A percentile compares a stretch with the other conserved stretches of the same genome.
Evolutionary conservation across 1,140 invertebrate species (phyloP).

Genomic region (Limonius californicus): DNA sequence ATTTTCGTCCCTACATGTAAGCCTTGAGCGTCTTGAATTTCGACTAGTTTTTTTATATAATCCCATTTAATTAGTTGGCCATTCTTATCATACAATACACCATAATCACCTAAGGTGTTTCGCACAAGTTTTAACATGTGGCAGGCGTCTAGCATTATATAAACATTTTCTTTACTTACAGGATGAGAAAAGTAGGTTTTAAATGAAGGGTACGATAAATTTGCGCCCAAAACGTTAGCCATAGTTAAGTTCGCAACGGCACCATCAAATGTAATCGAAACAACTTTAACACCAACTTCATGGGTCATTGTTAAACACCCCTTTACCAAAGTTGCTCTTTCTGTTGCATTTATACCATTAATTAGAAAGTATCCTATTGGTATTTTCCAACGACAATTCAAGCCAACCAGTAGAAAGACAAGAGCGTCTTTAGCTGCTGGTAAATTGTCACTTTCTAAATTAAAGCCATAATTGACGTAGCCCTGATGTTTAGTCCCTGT

Average conservation of each 20-base stretch:
- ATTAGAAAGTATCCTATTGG: slow-evolving; percentile 38
- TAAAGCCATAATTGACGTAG: not conserved
- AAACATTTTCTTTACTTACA: slow-evolving; percentile 29
- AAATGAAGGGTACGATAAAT: too few species aligned
- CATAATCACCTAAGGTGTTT: slow-evolving; percentile 36
- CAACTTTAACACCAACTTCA: slow-evolving; percentile 29
- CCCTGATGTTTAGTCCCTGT: slow-evolving; percentile 24
- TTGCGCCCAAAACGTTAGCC: slow-evolving; percentile 34
- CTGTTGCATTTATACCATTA: slow-evolving; percentile 26
- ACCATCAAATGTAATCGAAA: slow-evolving; percentile 20
- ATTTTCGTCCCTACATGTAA: slow-evolving; percentile 39
- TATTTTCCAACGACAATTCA: slow-evolving; percentile 40
- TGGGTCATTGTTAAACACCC: slow-evolving; percentile 30
- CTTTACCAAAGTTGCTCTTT: slow-evolving; percentile 33
- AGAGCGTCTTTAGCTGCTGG: slow-evolving; percentile 35
- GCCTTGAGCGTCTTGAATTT: slow-evolving; percentile 32
- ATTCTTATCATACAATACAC: slow-evolving; percentile 28
- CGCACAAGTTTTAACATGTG: slow-evolving; percentile 46
- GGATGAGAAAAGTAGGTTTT: slow-evolving; percentile 39
- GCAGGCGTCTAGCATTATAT: slow-evolving; percentile 42
- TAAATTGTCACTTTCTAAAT: slow-evolving; percentile 10
- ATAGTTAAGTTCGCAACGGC: slow-evolving; percentile 15
- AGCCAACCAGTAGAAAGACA: slow-evolving; percentile 36
- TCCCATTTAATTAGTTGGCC: slow-evolving; percentile 13
- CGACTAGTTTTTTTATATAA: slow-evolving; percentile 1